Percentiles rank a stretch among this genome's conserved stretches.
Conservation (phyloP, 1,140 invertebrate genomes). For the Berghia stephanieae region DNA sequence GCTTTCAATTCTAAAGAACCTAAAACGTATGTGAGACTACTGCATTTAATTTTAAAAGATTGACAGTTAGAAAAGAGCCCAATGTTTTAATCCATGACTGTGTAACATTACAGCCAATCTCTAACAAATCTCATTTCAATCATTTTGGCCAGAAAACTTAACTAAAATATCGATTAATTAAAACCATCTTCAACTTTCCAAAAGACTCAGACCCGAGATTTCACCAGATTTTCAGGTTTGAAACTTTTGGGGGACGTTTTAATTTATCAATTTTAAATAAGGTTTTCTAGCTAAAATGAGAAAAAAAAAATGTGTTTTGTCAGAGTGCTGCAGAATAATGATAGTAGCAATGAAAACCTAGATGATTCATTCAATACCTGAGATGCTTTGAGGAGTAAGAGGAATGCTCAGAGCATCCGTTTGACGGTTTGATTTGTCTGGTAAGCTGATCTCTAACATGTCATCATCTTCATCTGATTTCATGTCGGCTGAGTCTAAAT, state of each 20-base stretch:
- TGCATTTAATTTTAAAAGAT: no score
- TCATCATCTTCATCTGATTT: conserved; percentile 21
- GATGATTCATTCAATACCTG: conserved; percentile 4
- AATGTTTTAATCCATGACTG: no score
- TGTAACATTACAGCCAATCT: no score
- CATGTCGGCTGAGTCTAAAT: conserved; percentile 3
- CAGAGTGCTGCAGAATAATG: background rate
- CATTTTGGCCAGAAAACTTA: no score
- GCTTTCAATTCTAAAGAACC: no score
- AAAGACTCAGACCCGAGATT: background rate
- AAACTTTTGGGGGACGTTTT: no score
- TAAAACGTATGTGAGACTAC: no score
- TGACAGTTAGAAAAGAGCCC: no score
- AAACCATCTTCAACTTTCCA: no score
- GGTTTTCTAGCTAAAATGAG: background rate
- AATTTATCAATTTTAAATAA: background rate
- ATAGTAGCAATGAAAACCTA: background rate
- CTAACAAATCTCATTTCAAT: no score
- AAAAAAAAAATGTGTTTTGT: background rate
- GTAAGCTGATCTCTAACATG: background rate
- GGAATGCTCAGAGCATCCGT: conserved; percentile 9
- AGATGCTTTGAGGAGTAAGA: conserved; percentile 11
- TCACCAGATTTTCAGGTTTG: background rate
- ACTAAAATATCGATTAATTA: no score
- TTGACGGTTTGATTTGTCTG: conserved; percentile 18